Evolutionary conservation across 2,888 invertebrate genomes (phyloP).

Genomic region (Hypena proboscidalis): DNA sequence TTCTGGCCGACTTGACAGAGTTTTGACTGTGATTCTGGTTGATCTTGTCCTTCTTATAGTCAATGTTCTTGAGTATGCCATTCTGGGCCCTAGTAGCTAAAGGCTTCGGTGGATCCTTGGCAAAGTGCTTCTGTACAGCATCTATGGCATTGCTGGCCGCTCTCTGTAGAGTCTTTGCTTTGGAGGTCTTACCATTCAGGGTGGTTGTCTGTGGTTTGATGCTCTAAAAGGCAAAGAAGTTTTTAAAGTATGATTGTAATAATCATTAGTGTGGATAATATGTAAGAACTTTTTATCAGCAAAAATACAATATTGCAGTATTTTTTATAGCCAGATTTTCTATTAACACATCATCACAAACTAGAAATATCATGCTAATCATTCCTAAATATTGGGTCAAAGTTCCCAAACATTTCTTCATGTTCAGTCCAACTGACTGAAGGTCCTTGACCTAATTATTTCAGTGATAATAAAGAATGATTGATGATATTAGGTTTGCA

Average conservation of each 20-base stretch:
- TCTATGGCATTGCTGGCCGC: slow-evolving; percentile 72
- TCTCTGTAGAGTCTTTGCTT: slow-evolving; percentile 74
- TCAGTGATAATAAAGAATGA: neutral
- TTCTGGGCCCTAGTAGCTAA: slow-evolving; percentile 67
- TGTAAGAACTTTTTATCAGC: no score
- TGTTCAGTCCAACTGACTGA: no score
- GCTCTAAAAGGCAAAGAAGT: slow-evolving; percentile 54
- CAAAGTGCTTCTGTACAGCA: slow-evolving; percentile 72
- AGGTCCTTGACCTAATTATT: slow-evolving; percentile 3
- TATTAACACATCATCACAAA: no score
- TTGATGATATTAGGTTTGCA: neutral
- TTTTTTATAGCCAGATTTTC: no score
- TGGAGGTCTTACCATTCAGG: slow-evolving; percentile 72
- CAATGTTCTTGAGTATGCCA: slow-evolving; percentile 77
- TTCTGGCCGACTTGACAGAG: slow-evolving; percentile 78
- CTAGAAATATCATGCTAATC: no score
- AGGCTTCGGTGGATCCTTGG: slow-evolving; percentile 68
- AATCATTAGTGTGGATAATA: no score
- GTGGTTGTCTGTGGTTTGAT: slow-evolving; percentile 64
- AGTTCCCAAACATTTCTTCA: no score
- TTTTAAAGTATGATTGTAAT: no score
- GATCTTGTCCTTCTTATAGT: slow-evolving; percentile 57
- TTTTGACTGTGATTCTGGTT: slow-evolving; percentile 67
- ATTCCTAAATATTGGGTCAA: no score
- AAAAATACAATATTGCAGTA: no score